Conservation (phyloP, 2,113 vertebrate species). For the Rattus rattus region DNA sequence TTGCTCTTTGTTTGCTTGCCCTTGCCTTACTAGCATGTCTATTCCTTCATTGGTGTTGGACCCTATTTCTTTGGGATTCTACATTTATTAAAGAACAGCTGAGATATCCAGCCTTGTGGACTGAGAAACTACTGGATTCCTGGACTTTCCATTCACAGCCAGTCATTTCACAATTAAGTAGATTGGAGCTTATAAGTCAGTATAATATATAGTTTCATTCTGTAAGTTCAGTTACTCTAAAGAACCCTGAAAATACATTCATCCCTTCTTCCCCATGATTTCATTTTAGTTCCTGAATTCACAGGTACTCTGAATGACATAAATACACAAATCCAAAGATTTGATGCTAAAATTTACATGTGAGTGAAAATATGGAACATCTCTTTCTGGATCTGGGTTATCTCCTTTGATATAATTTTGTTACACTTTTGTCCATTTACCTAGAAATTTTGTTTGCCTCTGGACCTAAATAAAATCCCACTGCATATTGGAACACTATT, state of each 20-base stretch:
- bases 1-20: not conserved
- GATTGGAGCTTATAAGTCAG: not conserved
- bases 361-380: not conserved
- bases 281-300: not conserved
- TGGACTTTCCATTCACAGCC: not conserved
- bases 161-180: not conserved
- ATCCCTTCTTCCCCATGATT: not conserved
- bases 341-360: not conserved
- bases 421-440: not conserved
- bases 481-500: not conserved
- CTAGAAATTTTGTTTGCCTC: not conserved
- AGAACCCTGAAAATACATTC: not conserved
- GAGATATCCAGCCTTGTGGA: not conserved
- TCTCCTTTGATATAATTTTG: not conserved
- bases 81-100: not conserved
- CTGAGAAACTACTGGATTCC: not conserved
- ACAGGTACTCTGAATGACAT: not conserved
- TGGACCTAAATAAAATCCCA: not conserved
- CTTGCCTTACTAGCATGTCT: not conserved
- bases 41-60: not conserved
- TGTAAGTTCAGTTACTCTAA: not conserved
- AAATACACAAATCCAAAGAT: not conserved
- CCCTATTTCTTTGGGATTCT: not conserved
- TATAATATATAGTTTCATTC: not conserved
- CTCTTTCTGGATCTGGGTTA: not conserved